Percentiles rank a stretch among this genome's conserved stretches.
phyloP scores from a whole-genome alignment of 2,113 vertebrate genomes.

The Donacobius atricapilla region DNA sequence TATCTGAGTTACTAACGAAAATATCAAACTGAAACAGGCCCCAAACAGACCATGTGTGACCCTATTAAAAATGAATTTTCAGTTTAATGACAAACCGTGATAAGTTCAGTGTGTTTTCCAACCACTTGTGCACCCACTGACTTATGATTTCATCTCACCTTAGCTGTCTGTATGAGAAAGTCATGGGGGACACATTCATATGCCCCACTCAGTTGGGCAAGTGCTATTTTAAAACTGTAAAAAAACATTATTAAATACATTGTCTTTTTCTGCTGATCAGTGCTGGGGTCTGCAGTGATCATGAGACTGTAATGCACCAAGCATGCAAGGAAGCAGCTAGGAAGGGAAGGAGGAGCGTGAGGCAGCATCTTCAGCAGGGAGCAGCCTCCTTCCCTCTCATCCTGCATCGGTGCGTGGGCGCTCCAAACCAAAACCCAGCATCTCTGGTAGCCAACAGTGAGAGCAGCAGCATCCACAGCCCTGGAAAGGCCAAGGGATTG shows the following conservation, averaged over 20 bases:
- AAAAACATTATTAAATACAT: fast-evolving
- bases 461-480: not conserved
- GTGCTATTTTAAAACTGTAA: not conserved
- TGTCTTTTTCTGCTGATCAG: not conserved
- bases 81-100: not conserved
- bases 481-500: fast-evolving
- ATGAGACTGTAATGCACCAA: not conserved
- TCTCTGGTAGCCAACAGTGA: not conserved
- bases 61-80: conserved; percentile 3
- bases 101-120: conserved; percentile 5
- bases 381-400: not conserved
- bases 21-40: conserved; percentile 32
- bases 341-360: not conserved
- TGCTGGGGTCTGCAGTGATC: not conserved
- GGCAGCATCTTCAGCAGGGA: not conserved
- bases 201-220: not conserved
- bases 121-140: not conserved
- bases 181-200: not conserved
- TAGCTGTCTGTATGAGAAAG: not conserved
- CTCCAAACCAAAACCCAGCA: not conserved
- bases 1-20: conserved; percentile 21
- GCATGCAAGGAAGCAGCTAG: not conserved
- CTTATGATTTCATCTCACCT: not conserved
- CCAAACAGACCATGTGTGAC: not conserved
- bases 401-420: not conserved